phyloP scores from a whole-genome alignment of 2,888 invertebrate genomes.

The Melolontha melolontha region DNA sequence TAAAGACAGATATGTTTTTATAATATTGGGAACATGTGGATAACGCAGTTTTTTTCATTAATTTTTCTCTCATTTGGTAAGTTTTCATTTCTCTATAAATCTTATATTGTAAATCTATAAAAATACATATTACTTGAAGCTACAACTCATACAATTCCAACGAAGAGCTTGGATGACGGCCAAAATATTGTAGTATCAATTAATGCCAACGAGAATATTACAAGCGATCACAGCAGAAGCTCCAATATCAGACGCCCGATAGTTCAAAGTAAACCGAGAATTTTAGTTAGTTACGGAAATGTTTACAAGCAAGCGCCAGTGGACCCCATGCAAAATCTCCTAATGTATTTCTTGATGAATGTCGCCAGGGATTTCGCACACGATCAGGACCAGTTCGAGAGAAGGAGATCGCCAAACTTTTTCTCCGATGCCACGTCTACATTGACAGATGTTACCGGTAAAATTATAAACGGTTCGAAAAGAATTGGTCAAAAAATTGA shows the following conservation, averaged over 20 bases:
- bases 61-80: constrained; percentile 27
- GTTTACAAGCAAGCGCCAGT: constrained; percentile 34
- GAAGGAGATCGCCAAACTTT: constrained; percentile 38
- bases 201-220: constrained; percentile 1
- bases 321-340: constrained; percentile 39
- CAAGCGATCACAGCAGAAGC: neutral
- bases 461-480: constrained; percentile 30
- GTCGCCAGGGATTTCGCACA: constrained; percentile 40
- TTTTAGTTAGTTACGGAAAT: constrained; percentile 39
- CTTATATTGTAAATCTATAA: neutral
- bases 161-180: constrained; percentile 19
- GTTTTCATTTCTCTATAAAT: neutral
- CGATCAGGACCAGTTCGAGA: constrained; percentile 32
- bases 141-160: constrained; percentile 7
- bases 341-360: constrained; percentile 41
- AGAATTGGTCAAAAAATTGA: constrained; percentile 18
- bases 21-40: constrained; percentile 34
- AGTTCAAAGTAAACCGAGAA: constrained; percentile 34
- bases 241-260: constrained; percentile 1
- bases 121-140: constrained; percentile 1
- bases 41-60: constrained; percentile 30
- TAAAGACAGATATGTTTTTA: constrained; percentile 35
- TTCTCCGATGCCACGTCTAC: constrained; percentile 22
- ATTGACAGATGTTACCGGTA: constrained; percentile 12
- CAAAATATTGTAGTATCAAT: constrained; percentile 21